Evolutionary conservation across 2,113 vertebrate genomes (phyloP).

Genomic region (Zosterops pallidus): DNA sequence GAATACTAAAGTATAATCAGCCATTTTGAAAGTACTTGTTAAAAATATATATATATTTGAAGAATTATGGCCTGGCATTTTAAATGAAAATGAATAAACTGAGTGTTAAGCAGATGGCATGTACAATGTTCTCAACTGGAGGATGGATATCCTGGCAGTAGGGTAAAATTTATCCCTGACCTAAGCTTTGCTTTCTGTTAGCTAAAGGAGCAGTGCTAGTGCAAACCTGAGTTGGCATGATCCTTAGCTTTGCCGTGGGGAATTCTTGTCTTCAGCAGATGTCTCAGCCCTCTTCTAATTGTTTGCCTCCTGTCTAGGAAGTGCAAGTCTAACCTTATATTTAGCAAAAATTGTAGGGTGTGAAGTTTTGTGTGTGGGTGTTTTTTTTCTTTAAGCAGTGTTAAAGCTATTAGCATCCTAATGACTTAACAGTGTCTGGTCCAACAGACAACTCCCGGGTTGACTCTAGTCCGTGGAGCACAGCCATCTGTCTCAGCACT

Average conservation of each 20-base stretch:
- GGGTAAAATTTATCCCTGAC: not conserved
- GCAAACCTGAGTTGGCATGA: not conserved
- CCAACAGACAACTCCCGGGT: not conserved
- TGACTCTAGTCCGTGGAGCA: fast-evolving
- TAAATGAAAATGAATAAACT: not conserved
- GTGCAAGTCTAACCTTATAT: not conserved
- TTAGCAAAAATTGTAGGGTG: not conserved
- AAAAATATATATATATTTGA: not conserved
- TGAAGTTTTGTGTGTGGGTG: not conserved
- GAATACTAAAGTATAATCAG: not conserved
- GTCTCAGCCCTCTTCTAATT: not conserved
- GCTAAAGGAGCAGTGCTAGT: not conserved
- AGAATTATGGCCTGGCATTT: not conserved
- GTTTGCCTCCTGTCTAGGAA: not conserved
- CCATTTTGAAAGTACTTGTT: not conserved
- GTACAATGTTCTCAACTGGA: not conserved
- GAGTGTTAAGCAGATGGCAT: not conserved
- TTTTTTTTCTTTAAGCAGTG: not conserved
- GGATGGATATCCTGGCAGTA: not conserved
- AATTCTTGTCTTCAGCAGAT: not conserved
- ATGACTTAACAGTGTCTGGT: not conserved
- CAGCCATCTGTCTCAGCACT: not conserved
- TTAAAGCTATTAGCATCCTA: slow-evolving; percentile 18
- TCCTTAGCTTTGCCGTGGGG: not conserved
- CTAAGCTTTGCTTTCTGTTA: slow-evolving; percentile 9